Percentiles rank a stretch among this genome's conserved stretches.
These are phyloP conservation scores for Mastacembelus armatus DNA, from an alignment of 2,797 vertebrate species.

Conservation along the genomic window DNA sequence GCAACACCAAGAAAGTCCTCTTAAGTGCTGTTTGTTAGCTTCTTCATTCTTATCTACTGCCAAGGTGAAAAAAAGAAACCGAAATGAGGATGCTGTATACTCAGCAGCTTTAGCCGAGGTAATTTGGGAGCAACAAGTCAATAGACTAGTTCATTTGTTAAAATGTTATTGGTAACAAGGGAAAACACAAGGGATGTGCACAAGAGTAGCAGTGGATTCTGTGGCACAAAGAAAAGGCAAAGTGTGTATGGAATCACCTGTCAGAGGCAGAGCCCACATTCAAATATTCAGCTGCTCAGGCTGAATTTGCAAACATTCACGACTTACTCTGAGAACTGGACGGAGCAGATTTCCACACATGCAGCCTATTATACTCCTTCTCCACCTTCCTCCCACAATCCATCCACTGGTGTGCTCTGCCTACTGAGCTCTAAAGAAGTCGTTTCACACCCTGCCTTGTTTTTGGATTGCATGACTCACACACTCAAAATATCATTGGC, in stretches of 20 bases:
- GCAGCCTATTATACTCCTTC: constrained; percentile 43
- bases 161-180: constrained; percentile 1
- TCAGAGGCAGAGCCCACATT: constrained; percentile 22
- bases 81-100: background rate
- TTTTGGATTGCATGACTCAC: constrained; percentile 71
- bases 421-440: constrained; percentile 61
- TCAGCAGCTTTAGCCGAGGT: background rate
- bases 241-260: constrained; percentile 30
- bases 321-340: constrained; percentile 29
- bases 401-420: constrained; percentile 44
- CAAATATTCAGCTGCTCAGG: constrained; percentile 17
- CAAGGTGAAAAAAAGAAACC: background rate
- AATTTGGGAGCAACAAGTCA: background rate
- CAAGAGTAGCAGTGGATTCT: background rate
- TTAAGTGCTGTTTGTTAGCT: constrained; percentile 12
- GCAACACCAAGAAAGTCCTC: constrained; percentile 10
- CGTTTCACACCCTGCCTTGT: constrained; percentile 60
- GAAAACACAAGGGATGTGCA: background rate
- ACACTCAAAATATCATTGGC: constrained; percentile 60
- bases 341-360: constrained; percentile 50
- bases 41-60: constrained; percentile 13
- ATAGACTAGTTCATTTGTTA: constrained; percentile 2
- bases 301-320: constrained; percentile 34
- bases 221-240: background rate
- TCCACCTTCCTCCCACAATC: constrained; percentile 58